Conservation (phyloP, 2,888 invertebrate genomes). For the Argynnis bischoffii region DNA sequence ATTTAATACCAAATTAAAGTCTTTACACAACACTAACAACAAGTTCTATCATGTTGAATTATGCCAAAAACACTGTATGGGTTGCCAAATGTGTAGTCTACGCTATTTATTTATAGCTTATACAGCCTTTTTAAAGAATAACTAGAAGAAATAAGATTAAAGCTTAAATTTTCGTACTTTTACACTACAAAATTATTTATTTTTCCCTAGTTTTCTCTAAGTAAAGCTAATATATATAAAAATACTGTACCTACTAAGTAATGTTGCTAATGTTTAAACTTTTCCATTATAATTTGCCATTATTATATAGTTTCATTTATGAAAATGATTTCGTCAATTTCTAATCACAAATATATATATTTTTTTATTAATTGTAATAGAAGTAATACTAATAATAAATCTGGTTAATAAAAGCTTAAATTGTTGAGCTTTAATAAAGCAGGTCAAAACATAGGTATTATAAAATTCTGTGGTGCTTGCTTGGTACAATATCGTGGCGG, state of each 20-base stretch:
- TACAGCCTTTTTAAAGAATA: constrained; percentile 20
- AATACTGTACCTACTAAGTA: no score
- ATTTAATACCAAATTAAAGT: constrained; percentile 15
- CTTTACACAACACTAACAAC: constrained; percentile 16
- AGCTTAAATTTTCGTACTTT: constrained; percentile 2
- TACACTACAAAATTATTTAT: neutral
- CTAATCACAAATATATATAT: no score
- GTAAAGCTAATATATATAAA: no score
- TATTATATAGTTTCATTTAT: no score
- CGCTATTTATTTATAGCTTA: constrained; percentile 28
- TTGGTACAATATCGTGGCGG: constrained; percentile 1
- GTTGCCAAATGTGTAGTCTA: constrained; percentile 32
- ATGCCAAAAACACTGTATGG: constrained; percentile 31
- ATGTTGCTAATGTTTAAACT: no score
- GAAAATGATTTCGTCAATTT: no score
- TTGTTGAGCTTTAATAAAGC: constrained; percentile 13
- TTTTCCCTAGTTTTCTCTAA: neutral
- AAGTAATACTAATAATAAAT: no score
- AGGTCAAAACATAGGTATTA: constrained; percentile 1
- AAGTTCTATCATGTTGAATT: constrained; percentile 9
- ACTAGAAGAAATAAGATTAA: constrained; percentile 12
- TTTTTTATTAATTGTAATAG: no score
- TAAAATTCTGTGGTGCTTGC: neutral
- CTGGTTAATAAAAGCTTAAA: no score
- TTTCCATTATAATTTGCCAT: no score